Evolutionary conservation across 1,140 invertebrate species (phyloP), one percentile per base, ranked within the genome.

Genomic region (Phymorhynchus buccinoides): DNA sequence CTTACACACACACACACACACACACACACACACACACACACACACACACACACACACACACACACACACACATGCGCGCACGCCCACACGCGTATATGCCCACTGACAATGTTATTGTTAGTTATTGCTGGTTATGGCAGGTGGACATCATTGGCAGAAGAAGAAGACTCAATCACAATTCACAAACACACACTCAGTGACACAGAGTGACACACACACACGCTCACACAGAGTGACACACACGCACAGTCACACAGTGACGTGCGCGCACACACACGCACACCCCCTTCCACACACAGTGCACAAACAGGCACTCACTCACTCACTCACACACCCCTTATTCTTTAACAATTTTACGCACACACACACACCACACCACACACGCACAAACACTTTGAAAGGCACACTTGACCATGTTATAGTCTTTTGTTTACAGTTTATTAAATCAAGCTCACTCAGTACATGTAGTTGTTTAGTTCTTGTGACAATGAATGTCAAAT

Each of bases 31-130:
- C 68, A 71, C 30, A 35, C 68, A 71, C 68, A 71, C 62, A 71
- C 6, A 71, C 30, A 71, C 68, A 71, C 66, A 71, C 66, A 71
- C 66, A 71, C n/a, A 71, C 66, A 71, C 66, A 71, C 66, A 71
- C 66, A 71, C 66, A 71, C 66, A 71, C 66, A 71, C 66, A 71
- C 66, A 71, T 3, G 16, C 27, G 22, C 48, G 22, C 48, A 52
- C n/a, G n/a, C n/a, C n/a, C n/a, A n/a, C n/a, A n/a, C n/a, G n/a
- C n/a, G n/a, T n/a, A n/a, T n/a, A n/a, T n/a, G n/a, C n/a, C n/a
- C n/a, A n/a, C n/a, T n/a, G n/a, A n/a, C n/a, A n/a, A n/a, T n/a
- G n/a, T n/a, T n/a, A n/a, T n/a, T n/a, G n/a, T n/a, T n/a, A n/a
- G n/a, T n/a, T n/a, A n/a, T n/a, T n/a, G n/a, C n/a, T n/a, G n/a